phyloP scores from a whole-genome alignment of 2,113 vertebrate species.

The Oreamnos americanus region DNA sequence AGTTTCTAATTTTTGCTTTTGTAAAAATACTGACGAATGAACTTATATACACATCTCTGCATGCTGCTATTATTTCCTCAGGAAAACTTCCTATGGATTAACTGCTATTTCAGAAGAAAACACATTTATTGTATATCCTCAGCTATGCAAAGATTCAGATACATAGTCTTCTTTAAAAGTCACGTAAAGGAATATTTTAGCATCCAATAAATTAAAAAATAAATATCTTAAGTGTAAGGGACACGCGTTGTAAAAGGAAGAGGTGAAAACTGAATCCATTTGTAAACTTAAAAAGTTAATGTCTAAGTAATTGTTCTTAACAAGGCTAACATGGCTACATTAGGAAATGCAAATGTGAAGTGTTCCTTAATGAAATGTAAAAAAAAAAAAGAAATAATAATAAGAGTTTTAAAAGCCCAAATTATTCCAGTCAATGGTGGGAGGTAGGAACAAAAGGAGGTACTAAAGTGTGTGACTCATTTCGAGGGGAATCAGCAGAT shows the following conservation, averaged over 20 bases:
- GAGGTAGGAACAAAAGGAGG: neutral
- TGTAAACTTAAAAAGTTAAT: constrained; percentile 2
- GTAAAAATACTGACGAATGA: constrained; percentile 8
- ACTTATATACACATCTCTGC: neutral
- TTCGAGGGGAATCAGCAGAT: neutral
- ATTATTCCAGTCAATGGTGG: neutral
- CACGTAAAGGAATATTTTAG: neutral
- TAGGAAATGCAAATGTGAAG: neutral
- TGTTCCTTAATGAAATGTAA: neutral
- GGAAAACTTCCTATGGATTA: neutral
- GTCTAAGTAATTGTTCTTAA: neutral
- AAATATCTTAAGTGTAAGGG: neutral
- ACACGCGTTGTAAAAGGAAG: neutral
- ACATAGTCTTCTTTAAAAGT: neutral
- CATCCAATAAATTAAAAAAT: neutral
- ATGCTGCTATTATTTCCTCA: neutral
- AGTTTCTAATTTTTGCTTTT: constrained; percentile 37
- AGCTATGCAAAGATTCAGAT: constrained; percentile 25
- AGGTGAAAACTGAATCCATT: neutral
- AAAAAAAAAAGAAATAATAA: neutral
- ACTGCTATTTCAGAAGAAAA: constrained; percentile 37
- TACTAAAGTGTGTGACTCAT: constrained; percentile 22
- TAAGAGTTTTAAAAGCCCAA: neutral
- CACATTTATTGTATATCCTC: neutral
- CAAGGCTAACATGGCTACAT: neutral